These are phyloP conservation scores for Palaemon carinicauda DNA, from an alignment of 1,140 invertebrate genomes.

Conservation along the genomic window DNA sequence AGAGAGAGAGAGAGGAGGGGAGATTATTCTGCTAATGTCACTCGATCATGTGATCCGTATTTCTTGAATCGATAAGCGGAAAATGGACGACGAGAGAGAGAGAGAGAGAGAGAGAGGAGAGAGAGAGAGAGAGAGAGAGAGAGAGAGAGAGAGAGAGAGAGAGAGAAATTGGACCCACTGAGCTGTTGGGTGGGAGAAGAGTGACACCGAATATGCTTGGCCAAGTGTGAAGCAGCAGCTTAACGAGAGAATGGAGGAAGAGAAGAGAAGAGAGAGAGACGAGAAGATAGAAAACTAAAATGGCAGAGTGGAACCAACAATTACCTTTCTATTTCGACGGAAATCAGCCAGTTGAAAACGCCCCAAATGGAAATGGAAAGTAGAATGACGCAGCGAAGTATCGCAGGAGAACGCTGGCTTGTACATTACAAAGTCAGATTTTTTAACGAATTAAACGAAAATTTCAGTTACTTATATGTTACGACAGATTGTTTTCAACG, in stretches of 20 bases:
- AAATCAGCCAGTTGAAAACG: too few species aligned
- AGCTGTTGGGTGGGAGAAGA: too few species aligned
- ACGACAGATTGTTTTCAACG: too few species aligned
- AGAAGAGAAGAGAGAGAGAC: background rate
- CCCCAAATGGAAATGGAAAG: background rate
- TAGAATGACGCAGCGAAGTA: background rate
- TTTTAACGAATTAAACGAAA: too few species aligned
- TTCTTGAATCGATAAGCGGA: background rate
- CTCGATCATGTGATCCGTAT: background rate
- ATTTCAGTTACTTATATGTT: too few species aligned
- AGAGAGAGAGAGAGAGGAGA: background rate
- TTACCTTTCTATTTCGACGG: too few species aligned
- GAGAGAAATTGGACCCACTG: background rate
- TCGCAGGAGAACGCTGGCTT: too few species aligned
- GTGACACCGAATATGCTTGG: background rate
- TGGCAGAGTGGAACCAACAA: background rate
- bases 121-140: background rate
- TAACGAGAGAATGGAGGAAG: background rate
- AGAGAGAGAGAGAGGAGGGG: background rate
- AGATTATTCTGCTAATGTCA: background rate
- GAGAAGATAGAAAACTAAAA: background rate
- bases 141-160: conserved; percentile 3
- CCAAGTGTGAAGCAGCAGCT: background rate
- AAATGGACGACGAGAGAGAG: background rate
- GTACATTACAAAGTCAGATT: too few species aligned